Evolutionary conservation across 2,113 vertebrate species (phyloP), one percentile per base, ranked within the genome.

Genomic region (Tupaia tana): DNA sequence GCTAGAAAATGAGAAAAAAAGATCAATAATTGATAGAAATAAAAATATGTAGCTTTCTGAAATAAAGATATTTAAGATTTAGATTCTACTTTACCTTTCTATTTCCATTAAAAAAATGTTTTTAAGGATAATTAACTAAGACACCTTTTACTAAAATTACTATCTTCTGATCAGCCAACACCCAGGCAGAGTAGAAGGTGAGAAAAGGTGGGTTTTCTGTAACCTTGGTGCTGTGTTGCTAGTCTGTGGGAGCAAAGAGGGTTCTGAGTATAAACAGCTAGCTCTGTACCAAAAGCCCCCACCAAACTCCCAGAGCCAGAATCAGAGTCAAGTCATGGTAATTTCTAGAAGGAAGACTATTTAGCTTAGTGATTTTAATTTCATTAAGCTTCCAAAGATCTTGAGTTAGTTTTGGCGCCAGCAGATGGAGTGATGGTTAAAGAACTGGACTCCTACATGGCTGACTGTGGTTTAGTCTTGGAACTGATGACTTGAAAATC

Each of bases 1-100:
- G 29, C 16, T 69, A 77, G 12, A 19, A 77, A 87, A 93, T 93
- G n/a, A 77, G 77, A 78, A 83, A 94, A 79, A 81, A 79, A 70
- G 19, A 81, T 24, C 14, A 24, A 8, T 80, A 59, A 82, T 14
- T 80, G 10, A 16, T 59, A 75, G 82, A 82, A 87, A 64, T 88
- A 66, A 83, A 88, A 92, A 58, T 61, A 12, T 63, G 15, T 89
- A 14, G 9, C 31, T 59, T 80, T 90, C 58, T 56, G 70, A 96
- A 71, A 71, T 86, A 86, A 93, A 82, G 10, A 25, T 71, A 64
- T 77, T 27, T 71, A 90, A 82, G 54, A 70, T 71, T 91, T 70
- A 27, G 86, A 31, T 87, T 78, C 12, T 70, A 16, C 29, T 31
- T 67, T 69, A 63, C 86, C 56, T 75, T 91, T 90, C 59, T 27